Base-by-base conservation (phyloP, 2,888 invertebrate species). In the Cyaniris semiargus region DNA sequence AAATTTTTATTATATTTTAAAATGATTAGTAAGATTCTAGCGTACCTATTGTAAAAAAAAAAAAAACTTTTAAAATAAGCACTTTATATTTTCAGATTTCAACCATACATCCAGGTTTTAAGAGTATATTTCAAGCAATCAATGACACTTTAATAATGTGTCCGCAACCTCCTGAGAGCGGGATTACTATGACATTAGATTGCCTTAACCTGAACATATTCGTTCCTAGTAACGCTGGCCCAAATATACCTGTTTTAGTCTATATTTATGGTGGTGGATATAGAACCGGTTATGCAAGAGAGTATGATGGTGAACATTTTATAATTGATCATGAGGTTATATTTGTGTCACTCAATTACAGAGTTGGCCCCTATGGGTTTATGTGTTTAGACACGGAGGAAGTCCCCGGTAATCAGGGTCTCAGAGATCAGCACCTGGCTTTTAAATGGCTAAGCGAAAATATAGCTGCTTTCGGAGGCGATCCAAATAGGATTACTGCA, bases 221-320 rank as follows among this genome's bases (percentile, higher is more conserved):
- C 31, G 76, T 70, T 31, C 76, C 76, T 27, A 53, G 70, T 18
- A 76, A 44, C 4, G 27, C 18, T 31, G 23, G 27, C 6, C 48
- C 10, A 3, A 70, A 76, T 27, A n/a, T 66, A 27, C 87, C 91
- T 53, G 84, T 91, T 3, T 81, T 90, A 8, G 88, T 90, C 3
- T 91, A 88, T 87, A 87, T 91, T 76, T 83, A 89, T 38, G 90
- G 91, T 53, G 91, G 90, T 10, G 86, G 85, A 0, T 88, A 89
- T 27, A 76, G 81, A 1, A 79, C 82, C 0, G 90, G 90, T 1
- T 85, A 83, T 21, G 86, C 86, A 10, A 85, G 84, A 0, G 81
- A 85, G 76, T 74, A 78, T 13, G 0, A 53, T 0, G 86, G 86
- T 44, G 86, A 83, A 5, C 84, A 81, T 79, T 84, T 85, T 82